Percentiles rank a stretch among this genome's conserved stretches.
Conservation (phyloP, 2,113 vertebrate species). For the Rutilus rutilus region DNA sequence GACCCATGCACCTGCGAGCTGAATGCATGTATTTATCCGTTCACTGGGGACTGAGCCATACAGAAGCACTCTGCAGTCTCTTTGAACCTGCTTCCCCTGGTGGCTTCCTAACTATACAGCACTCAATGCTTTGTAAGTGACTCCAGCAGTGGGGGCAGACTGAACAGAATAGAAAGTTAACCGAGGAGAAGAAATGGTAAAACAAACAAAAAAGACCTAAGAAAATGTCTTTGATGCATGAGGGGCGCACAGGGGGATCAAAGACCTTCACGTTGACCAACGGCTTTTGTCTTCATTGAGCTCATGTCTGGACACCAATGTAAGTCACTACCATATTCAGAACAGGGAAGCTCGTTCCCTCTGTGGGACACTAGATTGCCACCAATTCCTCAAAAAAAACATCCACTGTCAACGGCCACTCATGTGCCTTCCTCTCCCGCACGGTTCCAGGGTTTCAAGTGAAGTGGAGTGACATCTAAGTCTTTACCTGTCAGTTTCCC, state of each 20-base stretch:
- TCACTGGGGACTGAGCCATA: slow-evolving; percentile 73
- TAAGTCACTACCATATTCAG: slow-evolving; percentile 72
- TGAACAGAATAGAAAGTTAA: slow-evolving; percentile 73
- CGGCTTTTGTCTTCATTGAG: slow-evolving; percentile 79
- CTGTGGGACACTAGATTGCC: slow-evolving; percentile 67
- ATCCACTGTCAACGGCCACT: slow-evolving; percentile 33
- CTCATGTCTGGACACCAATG: slow-evolving; percentile 73
- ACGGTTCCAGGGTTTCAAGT: slow-evolving; percentile 73
- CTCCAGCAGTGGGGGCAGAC: slow-evolving; percentile 78
- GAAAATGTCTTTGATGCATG: slow-evolving; percentile 71
- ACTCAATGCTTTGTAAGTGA: slow-evolving; percentile 81
- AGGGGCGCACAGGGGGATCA: slow-evolving; percentile 76
- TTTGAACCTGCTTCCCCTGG: slow-evolving; percentile 79
- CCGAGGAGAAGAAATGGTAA: slow-evolving; percentile 56
- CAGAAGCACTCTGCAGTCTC: slow-evolving; percentile 73
- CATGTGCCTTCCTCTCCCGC: slow-evolving; percentile 46
- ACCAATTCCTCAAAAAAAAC: slow-evolving; percentile 56
- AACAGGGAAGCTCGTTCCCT: slow-evolving; percentile 71
- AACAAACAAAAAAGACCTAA: slow-evolving; percentile 45
- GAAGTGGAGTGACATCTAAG: slow-evolving; percentile 68
- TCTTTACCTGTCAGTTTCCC: slow-evolving; percentile 69
- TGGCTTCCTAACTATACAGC: slow-evolving; percentile 76
- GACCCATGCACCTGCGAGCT: slow-evolving; percentile 60
- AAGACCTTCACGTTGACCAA: slow-evolving; percentile 75
- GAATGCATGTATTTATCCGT: slow-evolving; percentile 73